These are phyloP conservation scores for Erpornis zantholeuca DNA, from an alignment of 2,113 vertebrate genomes.

Conservation along the genomic window DNA sequence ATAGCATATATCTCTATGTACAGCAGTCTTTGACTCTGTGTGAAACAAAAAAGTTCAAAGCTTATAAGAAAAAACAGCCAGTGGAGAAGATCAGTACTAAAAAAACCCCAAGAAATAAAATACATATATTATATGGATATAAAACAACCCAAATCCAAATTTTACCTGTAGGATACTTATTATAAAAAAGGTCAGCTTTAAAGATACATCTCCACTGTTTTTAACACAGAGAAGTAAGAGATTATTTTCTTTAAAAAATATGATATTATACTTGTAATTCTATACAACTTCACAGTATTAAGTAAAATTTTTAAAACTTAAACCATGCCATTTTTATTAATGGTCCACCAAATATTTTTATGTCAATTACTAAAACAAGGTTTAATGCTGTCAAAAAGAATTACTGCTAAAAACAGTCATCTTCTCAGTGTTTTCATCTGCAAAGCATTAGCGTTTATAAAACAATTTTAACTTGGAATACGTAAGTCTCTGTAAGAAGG, in stretches of 20 bases:
- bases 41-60: background rate
- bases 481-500: conserved; percentile 84
- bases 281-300: conserved; percentile 71
- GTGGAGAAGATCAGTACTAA: background rate
- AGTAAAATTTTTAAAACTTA: conserved; percentile 68
- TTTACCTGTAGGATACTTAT: background rate
- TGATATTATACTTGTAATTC: conserved; percentile 65
- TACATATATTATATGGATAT: background rate
- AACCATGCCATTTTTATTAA: conserved; percentile 78
- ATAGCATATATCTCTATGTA: background rate
- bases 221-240: background rate
- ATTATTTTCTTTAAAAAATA: conserved; percentile 41
- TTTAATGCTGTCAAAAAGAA: conserved; percentile 78
- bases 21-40: background rate
- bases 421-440: conserved; percentile 82
- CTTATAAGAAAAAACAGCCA: background rate
- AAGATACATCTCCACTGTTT: conserved; percentile 26
- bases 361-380: conserved; percentile 82
- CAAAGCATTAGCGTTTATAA: conserved; percentile 91
- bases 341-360: conserved; percentile 77
- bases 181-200: background rate
- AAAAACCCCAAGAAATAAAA: background rate
- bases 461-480: conserved; percentile 88
- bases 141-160: background rate
- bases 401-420: conserved; percentile 75